Conservation (phyloP, 2,888 invertebrate species). For the Cylloceria caligata region DNA sequence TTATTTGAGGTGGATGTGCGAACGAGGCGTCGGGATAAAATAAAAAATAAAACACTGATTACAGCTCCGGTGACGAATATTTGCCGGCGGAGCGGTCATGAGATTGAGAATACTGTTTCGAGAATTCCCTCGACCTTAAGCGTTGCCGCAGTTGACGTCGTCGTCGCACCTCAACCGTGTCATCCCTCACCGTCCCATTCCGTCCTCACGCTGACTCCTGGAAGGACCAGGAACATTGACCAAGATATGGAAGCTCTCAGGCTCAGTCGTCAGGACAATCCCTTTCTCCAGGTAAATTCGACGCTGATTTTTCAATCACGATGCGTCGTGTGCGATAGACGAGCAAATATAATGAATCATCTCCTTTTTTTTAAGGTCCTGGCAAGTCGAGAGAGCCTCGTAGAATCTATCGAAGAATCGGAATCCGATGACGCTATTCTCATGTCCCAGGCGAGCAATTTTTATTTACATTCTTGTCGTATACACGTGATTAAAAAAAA, state of each 20-base stretch:
- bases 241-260: slow-evolving; percentile 94
- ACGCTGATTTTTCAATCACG: slow-evolving; percentile 18
- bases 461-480: slow-evolving; percentile 15
- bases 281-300: slow-evolving; percentile 89
- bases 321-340: slow-evolving; percentile 47
- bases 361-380: slow-evolving; percentile 86
- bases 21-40: neutral
- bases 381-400: slow-evolving; percentile 92
- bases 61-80: slow-evolving; percentile 77
- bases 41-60: slow-evolving; percentile 35
- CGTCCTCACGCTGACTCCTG: slow-evolving; percentile 90
- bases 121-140: slow-evolving; percentile 85
- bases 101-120: slow-evolving; percentile 79
- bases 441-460: slow-evolving; percentile 89
- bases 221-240: slow-evolving; percentile 91
- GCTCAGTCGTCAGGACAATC: slow-evolving; percentile 93
- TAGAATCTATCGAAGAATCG: slow-evolving; percentile 90
- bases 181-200: slow-evolving; percentile 87
- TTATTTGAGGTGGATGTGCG: neutral
- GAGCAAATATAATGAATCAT: slow-evolving; percentile 20
- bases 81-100: slow-evolving; percentile 74
- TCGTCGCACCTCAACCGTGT: slow-evolving; percentile 66
- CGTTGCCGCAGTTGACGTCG: slow-evolving; percentile 71
- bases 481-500: slow-evolving; percentile 1
- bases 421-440: slow-evolving; percentile 92